A percentile compares a stretch with the other conserved stretches of the same genome.
Conservation (phyloP, 2,113 vertebrate species). For the Larimichthys polyactis region DNA sequence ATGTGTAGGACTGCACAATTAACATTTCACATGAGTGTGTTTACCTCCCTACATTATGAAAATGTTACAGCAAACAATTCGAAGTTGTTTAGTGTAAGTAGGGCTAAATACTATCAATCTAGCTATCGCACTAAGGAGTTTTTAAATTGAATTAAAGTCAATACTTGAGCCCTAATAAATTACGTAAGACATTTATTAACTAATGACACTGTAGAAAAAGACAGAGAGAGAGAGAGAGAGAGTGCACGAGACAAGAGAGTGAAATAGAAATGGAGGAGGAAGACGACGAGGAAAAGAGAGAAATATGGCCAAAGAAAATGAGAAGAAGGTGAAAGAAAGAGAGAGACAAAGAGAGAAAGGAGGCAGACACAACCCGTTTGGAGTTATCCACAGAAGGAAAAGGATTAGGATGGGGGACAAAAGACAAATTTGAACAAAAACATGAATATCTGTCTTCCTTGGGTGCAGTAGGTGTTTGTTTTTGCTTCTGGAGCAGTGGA, state of each 20-base stretch:
- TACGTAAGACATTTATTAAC: constrained; percentile 49
- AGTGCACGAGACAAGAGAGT: not conserved
- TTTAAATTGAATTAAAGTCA: not conserved
- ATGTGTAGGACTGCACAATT: not conserved
- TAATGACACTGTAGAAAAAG: constrained; percentile 56
- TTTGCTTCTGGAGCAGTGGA: constrained; percentile 63
- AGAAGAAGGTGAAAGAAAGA: constrained; percentile 18
- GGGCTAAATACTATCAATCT: not conserved
- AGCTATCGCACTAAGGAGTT: not conserved
- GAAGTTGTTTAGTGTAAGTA: not conserved
- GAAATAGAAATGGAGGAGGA: constrained; percentile 24
- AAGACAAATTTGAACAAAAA: constrained; percentile 72
- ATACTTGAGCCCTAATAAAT: constrained; percentile 22
- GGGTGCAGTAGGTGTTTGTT: constrained; percentile 47
- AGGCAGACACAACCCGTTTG: constrained; percentile 56
- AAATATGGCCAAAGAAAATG: constrained; percentile 25
- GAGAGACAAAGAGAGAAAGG: constrained; percentile 23
- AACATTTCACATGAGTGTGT: not conserved
- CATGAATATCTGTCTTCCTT: constrained; percentile 68
- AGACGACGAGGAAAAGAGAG: constrained; percentile 23
- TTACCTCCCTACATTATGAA: not conserved
- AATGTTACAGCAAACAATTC: constrained; percentile 15
- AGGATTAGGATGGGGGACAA: constrained; percentile 53
- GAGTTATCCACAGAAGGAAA: constrained; percentile 58
- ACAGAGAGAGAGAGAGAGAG: constrained; percentile 31